Evolutionary conservation across 2,797 vertebrate species (phyloP).

Genomic region (Mionectes olivaceus): DNA sequence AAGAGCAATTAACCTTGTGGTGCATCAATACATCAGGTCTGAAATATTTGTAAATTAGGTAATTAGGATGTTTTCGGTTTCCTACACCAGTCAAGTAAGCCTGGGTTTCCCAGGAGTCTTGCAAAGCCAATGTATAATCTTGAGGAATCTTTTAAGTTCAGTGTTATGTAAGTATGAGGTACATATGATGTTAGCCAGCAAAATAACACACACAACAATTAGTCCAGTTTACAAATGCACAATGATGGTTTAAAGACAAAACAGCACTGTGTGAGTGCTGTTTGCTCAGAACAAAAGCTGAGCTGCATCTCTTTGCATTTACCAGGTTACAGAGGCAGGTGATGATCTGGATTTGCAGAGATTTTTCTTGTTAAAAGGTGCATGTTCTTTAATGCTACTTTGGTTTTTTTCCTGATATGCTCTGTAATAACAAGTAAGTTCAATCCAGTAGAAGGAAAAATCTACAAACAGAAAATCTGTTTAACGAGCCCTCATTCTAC

Average conservation of each 20-base stretch:
- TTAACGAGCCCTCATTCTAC: not conserved
- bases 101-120: not conserved
- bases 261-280: fast-evolving
- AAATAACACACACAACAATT: not conserved
- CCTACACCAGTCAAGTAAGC: not conserved
- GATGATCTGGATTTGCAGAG: not conserved
- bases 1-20: slow-evolving; percentile 59
- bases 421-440: not conserved
- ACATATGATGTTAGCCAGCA: not conserved
- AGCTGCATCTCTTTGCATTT: not conserved
- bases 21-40: not conserved
- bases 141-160: not conserved
- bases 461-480: not conserved
- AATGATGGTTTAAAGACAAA: not conserved
- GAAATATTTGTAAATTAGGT: slow-evolving; percentile 53
- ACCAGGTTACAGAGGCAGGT: not conserved
- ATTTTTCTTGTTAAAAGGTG: not conserved
- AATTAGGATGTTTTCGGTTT: slow-evolving; percentile 31
- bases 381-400: not conserved
- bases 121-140: not conserved
- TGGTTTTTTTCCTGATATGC: not conserved
- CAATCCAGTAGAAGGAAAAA: not conserved
- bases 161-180: not conserved
- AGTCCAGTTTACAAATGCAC: not conserved
- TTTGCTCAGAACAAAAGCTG: not conserved